phyloP scores from a whole-genome alignment of 92 coral and sea anemone genomes.

The Meandrina meandrites region DNA sequence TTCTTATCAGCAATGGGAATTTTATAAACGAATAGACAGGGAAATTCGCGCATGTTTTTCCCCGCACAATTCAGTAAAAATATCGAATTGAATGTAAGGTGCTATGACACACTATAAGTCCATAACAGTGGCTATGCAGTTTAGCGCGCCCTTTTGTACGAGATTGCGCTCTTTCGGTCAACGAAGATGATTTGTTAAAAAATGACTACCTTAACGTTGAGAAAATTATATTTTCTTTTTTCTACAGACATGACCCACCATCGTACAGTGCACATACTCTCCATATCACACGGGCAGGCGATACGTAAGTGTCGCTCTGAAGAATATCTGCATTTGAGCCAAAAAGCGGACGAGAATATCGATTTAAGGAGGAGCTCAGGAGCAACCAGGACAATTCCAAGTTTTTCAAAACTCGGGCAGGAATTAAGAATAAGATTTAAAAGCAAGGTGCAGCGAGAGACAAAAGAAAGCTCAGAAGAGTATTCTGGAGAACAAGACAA shows the following conservation, averaged over 20 bases:
- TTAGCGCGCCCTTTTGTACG: not conserved
- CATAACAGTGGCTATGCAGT: not conserved
- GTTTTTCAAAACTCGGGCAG: constrained; percentile 9
- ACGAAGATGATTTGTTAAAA: not conserved
- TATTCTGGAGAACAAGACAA: not conserved
- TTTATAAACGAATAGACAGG: no score
- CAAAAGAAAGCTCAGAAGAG: not conserved
- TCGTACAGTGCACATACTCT: not conserved
- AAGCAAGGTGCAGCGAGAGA: not conserved
- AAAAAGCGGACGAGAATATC: not conserved
- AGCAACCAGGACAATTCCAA: constrained; percentile 7
- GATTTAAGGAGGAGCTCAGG: not conserved
- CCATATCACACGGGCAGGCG: constrained; percentile 25
- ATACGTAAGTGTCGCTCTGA: constrained; percentile 11
- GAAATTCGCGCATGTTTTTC: no score
- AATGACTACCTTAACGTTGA: not conserved
- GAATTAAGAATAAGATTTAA: constrained; percentile 27
- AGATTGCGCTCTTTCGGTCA: not conserved
- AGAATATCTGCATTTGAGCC: constrained; percentile 3
- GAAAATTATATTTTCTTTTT: not conserved
- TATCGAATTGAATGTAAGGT: not conserved
- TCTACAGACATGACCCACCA: constrained; percentile 21
- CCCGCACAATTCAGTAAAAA: not conserved
- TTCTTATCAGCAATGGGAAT: no score
- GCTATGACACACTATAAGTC: not conserved